These are phyloP conservation scores for Cotesia glomerata DNA, from an alignment of 1,140 invertebrate species.

Conservation along the genomic window DNA sequence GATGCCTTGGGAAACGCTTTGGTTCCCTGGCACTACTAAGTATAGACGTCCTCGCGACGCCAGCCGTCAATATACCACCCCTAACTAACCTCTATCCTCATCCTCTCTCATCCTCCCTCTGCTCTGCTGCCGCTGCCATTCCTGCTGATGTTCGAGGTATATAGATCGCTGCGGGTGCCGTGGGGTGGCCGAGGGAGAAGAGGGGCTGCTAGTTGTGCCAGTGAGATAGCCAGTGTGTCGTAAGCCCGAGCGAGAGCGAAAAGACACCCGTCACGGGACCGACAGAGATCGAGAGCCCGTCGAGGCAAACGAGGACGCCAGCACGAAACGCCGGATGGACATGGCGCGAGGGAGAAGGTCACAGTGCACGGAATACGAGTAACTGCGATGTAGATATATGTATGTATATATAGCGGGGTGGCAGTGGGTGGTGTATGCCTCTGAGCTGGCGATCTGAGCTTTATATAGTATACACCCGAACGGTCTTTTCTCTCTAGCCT, in stretches of 20 bases:
- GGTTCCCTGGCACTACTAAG: constrained; percentile 58
- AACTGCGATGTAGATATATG: constrained; percentile 16
- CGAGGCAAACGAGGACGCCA: background rate
- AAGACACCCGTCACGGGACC: constrained; percentile 32
- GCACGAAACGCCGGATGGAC: constrained; percentile 22
- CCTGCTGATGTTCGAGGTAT: constrained; percentile 37
- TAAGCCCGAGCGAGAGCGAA: background rate
- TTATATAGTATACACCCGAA: background rate
- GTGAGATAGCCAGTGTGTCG: background rate
- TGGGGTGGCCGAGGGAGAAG: too few relatives aligned
- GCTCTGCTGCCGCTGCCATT: constrained; percentile 46
- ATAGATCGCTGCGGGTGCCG: background rate
- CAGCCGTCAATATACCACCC: constrained; percentile 63
- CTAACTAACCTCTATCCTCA: constrained; percentile 57
- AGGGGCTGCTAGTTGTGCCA: too few relatives aligned
- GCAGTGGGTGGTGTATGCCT: too few relatives aligned
- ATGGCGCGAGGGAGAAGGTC: constrained; percentile 34
- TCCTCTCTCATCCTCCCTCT: background rate
- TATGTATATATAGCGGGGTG: background rate
- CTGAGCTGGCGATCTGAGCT: background rate
- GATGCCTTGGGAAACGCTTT: constrained; percentile 56
- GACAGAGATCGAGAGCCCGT: background rate
- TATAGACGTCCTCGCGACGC: constrained; percentile 64
- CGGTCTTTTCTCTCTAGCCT: constrained; percentile 2
- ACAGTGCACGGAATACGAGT: constrained; percentile 25